Evolutionary conservation across 2,888 invertebrate species (phyloP), one percentile per base, ranked within the genome.

Genomic region (Dioctria linearis): DNA sequence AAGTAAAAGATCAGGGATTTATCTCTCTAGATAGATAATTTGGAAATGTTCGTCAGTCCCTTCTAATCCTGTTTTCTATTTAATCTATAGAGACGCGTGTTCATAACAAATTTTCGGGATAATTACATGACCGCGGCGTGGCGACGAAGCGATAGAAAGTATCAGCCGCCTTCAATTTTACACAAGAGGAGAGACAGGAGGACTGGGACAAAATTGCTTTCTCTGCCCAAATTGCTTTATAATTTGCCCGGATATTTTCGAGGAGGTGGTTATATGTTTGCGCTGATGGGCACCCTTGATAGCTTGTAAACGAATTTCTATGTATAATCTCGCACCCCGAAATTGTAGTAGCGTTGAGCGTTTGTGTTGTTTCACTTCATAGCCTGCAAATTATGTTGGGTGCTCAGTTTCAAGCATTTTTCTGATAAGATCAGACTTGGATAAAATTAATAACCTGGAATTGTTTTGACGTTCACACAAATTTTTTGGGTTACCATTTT

Each of bases 151-250:
- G 25, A 25, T 69, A 39, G 39, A 40, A 8, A 42, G 3, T 40
- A 6, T n/a, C n/a, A n/a, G 65, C n/a, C 65, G n/a, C 42, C n/a
- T 42, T 65, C 54, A 0, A n/a, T 54, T 54, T 25, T 11, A n/a
- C 54, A 46, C 46, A 1, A 8, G 46, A 25, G 2, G 25, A 25
- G 25, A 25, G 5, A 46, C 46, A 5, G 11, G 8, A 54, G 54
- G 25, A 25, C 11, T 54, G 39, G 65, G 5, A 65, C 39, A 9
- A 43, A 69, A 37, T 51, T 51, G 6, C 4, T 49, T 39, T 37
- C 11, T 39, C 11, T 69, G 25, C 6, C 69, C 49, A 69, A 69
- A 69, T 69, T 69, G 37, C 39, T 69, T 69, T 69, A 51, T 69
- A 69, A 69, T 69, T 69, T 49, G 51, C 37, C 37, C 37, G 69